Evolutionary conservation across 1,140 invertebrate genomes (phyloP).

Genomic region (Halesus radiatus): DNA sequence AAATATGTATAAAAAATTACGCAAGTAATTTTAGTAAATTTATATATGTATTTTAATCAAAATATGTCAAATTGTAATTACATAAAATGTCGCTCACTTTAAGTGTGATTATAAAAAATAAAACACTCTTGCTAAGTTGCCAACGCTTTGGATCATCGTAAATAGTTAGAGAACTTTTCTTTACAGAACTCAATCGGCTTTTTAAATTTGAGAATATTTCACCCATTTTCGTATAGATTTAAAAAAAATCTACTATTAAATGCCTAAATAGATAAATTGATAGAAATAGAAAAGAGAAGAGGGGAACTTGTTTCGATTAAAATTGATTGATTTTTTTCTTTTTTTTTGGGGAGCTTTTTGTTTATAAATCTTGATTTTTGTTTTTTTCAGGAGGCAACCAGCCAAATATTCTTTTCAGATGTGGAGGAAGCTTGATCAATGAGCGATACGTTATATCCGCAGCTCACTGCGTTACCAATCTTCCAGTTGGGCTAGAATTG

Average conservation of each 20-base stretch:
- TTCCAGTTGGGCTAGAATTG: slow-evolving; percentile 62
- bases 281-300: no score
- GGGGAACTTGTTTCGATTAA: no score
- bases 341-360: neutral
- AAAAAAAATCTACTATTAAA: no score
- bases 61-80: slow-evolving; percentile 13
- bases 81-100: slow-evolving; percentile 17
- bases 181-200: neutral
- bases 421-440: slow-evolving; percentile 51
- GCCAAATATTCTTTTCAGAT: slow-evolving; percentile 44
- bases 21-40: no score
- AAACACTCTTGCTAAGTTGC: neutral
- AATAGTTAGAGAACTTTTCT: neutral
- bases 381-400: slow-evolving; percentile 40
- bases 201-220: neutral
- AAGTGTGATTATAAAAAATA: slow-evolving; percentile 10
- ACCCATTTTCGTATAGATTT: neutral
- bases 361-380: neutral
- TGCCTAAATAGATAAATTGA: no score
- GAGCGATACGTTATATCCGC: slow-evolving; percentile 59
- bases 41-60: slow-evolving; percentile 22
- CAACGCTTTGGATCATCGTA: neutral
- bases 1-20: neutral
- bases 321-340: neutral
- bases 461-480: slow-evolving; percentile 72